These are phyloP conservation scores for Campoplex capitator DNA, from an alignment of 2,888 invertebrate species.

Conservation along the genomic window DNA sequence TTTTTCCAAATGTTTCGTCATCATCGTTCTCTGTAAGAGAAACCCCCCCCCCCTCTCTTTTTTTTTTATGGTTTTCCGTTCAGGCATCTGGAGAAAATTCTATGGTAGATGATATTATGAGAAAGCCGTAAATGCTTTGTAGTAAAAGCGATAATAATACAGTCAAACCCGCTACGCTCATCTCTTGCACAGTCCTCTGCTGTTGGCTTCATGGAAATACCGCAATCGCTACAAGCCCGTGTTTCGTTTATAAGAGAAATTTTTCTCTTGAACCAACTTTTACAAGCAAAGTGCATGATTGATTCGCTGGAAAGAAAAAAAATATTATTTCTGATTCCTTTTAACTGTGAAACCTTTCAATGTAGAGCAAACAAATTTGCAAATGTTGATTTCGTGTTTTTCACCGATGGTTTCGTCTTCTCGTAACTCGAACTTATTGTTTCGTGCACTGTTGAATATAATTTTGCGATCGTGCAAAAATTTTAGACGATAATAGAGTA, in stretches of 20 bases:
- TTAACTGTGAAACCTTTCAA: background rate
- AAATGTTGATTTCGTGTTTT: background rate
- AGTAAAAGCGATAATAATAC: slow-evolving; percentile 20
- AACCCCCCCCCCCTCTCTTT: background rate
- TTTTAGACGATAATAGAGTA: slow-evolving; percentile 4
- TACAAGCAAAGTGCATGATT: background rate
- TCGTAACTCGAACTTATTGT: background rate
- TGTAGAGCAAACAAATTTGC: background rate
- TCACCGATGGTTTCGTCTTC: background rate
- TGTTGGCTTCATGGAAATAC: background rate
- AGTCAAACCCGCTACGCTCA: background rate
- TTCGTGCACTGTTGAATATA: background rate
- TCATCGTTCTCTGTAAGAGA: background rate
- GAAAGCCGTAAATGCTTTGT: slow-evolving; percentile 1
- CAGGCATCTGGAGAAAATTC: background rate
- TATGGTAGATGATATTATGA: slow-evolving; percentile 1
- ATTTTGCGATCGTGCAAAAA: background rate
- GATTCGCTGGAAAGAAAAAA: background rate
- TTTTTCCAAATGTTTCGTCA: background rate
- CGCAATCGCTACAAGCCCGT: background rate
- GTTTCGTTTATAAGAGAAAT: background rate
- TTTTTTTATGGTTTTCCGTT: slow-evolving; percentile 9
- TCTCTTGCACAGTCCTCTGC: background rate
- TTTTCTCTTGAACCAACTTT: background rate
- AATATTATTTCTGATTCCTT: background rate